Evolutionary conservation across 1,140 invertebrate genomes (phyloP).

Genomic region (Leptoteleia sp.): DNA sequence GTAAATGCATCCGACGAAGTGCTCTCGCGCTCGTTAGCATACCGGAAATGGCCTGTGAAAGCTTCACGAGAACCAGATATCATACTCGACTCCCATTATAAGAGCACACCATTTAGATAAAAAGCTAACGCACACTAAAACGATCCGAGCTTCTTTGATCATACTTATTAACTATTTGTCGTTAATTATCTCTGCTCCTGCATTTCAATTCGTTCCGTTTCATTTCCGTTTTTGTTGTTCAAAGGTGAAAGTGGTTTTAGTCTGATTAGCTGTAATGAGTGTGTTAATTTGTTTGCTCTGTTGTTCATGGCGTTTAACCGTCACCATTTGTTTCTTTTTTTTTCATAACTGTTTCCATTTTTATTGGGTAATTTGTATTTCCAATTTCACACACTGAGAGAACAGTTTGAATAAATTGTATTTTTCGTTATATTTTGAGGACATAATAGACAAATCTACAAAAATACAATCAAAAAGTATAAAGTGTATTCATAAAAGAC

Average conservation of each 20-base stretch:
- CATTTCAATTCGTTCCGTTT: constrained; percentile 2
- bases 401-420: no score
- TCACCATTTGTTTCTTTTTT: no score
- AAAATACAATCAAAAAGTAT: no score
- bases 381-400: no score
- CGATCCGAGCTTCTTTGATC: constrained; percentile 38
- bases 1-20: constrained; percentile 77
- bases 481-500: no score
- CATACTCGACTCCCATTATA: constrained; percentile 51
- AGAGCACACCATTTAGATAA: constrained; percentile 52
- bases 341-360: no score
- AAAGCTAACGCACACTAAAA: constrained; percentile 46
- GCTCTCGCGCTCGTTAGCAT: constrained; percentile 56
- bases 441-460: no score
- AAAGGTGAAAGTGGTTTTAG: neutral
- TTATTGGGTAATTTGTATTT: no score
- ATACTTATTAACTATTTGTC: constrained; percentile 43
- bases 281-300: no score
- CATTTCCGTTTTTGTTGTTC: neutral
- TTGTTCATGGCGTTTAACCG: no score
- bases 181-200: constrained; percentile 13
- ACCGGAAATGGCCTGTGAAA: constrained; percentile 57
- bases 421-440: no score
- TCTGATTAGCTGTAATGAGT: no score
- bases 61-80: constrained; percentile 58